Conservation (phyloP, 2,113 vertebrate species). For the Caretta caretta region DNA sequence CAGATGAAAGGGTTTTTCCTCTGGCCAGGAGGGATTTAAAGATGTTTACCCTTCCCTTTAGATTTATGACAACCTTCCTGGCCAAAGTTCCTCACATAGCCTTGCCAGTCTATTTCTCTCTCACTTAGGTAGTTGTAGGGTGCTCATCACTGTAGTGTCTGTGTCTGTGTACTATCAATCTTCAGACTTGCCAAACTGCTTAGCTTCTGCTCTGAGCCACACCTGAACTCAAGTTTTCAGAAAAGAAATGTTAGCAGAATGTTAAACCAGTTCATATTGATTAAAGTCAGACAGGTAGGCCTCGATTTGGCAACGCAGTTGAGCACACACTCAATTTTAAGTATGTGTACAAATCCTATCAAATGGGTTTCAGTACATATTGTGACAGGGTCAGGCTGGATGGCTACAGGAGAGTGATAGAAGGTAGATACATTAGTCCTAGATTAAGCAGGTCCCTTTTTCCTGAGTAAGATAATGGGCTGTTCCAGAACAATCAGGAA, state of each 20-base stretch:
- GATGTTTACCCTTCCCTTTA: too few species aligned
- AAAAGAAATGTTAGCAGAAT: neutral
- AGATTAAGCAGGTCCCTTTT: too few species aligned
- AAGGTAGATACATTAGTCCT: too few species aligned
- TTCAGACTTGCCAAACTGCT: neutral
- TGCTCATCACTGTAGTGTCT: neutral
- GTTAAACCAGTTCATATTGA: neutral
- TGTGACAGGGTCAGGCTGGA: too few species aligned
- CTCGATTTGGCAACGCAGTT: neutral
- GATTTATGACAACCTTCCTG: neutral
- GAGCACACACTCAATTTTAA: accelerated
- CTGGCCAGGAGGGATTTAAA: too few species aligned
- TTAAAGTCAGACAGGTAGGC: accelerated
- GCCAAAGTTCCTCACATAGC: conserved; percentile 6
- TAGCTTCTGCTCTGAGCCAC: neutral
- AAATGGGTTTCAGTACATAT: neutral
- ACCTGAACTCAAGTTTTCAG: neutral
- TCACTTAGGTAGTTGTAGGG: neutral
- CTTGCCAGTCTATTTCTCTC: neutral
- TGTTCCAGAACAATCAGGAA: too few species aligned
- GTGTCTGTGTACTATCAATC: neutral
- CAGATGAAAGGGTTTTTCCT: too few species aligned
- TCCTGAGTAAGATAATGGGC: too few species aligned
- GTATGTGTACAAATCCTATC: accelerated
- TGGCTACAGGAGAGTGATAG: too few species aligned